Evolutionary conservation across 2,113 vertebrate genomes (phyloP), one percentile per base, ranked within the genome.

Genomic region (Entelurus aequoreus): DNA sequence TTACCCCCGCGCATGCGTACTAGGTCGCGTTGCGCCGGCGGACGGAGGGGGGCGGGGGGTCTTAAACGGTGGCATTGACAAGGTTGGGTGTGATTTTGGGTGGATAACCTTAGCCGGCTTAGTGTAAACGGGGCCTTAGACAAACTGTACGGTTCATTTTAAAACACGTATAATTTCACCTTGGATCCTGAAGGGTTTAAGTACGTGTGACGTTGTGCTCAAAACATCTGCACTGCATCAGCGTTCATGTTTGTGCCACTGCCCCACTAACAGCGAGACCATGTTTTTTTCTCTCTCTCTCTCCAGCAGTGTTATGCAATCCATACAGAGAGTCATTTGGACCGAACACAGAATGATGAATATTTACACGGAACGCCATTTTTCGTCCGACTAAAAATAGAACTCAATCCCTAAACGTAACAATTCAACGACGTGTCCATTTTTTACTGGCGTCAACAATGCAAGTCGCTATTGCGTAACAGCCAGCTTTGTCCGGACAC

Each of bases 391-490:
- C 1, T 15, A 8, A 15, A 49, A 51, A 50, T 6, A 54, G 21
- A 38, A 50, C 0, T 1, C 2, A 4, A 21, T 46, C n/a, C 4
- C 35, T 1, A 15, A 3, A 4, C 28, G 35, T 46, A 6, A 57
- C 7, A 8, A 28, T 56, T 56, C 9, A n/a, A 40, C 63, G 54
- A 58, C 10, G 57, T 36, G 35, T 6, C 57, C 12, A 36, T 36
- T 47, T 38, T 44, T 42, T 48, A 13, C 40, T 15, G 13, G 21
- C 66, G 19, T 19, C 57, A 52, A 71, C 48, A 3, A 5, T 19
- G 64, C 48, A 50, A 48, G 53, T 57, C 63, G 56, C 15, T 65
- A 40, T 88, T 88, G 75, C 83, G 76, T 88, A 86, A 85, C 74
- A 69, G 69, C 65, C 79, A 50, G 4, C 50, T 35, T 49, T 19